Evolutionary conservation across 2,797 vertebrate species (phyloP).

Genomic region (Notolepis coatsorum): DNA sequence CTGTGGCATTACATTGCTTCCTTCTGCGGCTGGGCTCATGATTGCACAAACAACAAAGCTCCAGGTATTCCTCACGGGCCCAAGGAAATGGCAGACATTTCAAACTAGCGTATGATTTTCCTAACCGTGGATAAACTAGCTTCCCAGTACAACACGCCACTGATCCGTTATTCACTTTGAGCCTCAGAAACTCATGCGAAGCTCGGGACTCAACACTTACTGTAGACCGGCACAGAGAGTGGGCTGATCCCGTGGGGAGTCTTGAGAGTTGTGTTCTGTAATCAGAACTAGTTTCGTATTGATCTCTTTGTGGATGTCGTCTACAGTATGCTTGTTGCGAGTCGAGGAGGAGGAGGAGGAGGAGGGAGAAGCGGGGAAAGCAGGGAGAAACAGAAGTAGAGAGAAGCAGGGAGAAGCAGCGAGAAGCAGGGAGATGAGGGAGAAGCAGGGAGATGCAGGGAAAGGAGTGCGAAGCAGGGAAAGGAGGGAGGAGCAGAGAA

Average conservation of each 20-base stretch:
- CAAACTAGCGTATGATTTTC: not conserved
- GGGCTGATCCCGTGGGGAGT: not conserved
- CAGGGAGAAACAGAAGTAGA: not conserved
- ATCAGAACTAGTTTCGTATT: not conserved
- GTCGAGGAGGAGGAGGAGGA: not conserved
- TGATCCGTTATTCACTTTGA: not conserved
- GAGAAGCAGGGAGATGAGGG: no score
- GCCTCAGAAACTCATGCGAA: not conserved
- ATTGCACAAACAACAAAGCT: no score
- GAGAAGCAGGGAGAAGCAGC: not conserved
- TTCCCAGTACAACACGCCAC: no score
- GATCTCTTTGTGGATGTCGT: constrained; percentile 2
- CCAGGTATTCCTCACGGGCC: no score
- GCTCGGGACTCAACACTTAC: constrained; percentile 13
- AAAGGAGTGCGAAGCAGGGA: no score
- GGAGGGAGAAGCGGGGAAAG: not conserved
- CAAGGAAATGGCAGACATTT: not conserved
- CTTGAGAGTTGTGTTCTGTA: not conserved
- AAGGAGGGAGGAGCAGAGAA: no score
- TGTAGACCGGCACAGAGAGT: constrained; percentile 19
- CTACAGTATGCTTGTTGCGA: not conserved
- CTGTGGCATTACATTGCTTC: no score
- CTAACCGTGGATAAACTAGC: not conserved
- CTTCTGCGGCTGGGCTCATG: no score
- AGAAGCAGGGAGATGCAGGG: no score